Evolutionary conservation across 2,888 invertebrate genomes (phyloP).

Genomic region (Synergus itoensis): DNA sequence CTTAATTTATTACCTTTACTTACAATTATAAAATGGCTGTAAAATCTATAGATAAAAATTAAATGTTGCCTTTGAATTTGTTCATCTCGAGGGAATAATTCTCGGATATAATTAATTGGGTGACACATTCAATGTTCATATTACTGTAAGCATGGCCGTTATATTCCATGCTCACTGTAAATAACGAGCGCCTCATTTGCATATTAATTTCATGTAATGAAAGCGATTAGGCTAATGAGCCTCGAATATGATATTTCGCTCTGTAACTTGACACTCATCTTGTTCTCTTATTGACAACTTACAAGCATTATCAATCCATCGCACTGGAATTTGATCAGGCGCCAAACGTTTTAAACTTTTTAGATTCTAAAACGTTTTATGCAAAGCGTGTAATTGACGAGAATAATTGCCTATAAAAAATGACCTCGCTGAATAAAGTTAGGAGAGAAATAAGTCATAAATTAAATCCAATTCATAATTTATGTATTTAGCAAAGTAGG

Average conservation of each 20-base stretch:
- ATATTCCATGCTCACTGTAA: slow-evolving; percentile 64
- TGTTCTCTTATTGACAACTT: slow-evolving; percentile 5
- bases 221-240: slow-evolving; percentile 73
- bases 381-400: too few relatives aligned
- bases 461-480: not conserved
- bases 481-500: not conserved
- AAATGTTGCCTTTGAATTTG: not conserved
- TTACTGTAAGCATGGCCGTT: slow-evolving; percentile 56
- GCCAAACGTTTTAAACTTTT: not conserved
- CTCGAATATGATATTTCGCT: slow-evolving; percentile 65
- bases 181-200: slow-evolving; percentile 71
- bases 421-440: not conserved
- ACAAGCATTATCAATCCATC: slow-evolving; percentile 44
- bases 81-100: not conserved
- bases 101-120: slow-evolving; percentile 70
- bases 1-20: not conserved
- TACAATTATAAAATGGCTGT: not conserved
- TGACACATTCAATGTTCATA: slow-evolving; percentile 64
- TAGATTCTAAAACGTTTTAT: too few relatives aligned
- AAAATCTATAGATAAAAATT: not conserved
- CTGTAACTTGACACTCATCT: slow-evolving; percentile 58
- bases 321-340: slow-evolving; percentile 10
- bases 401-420: too few relatives aligned
- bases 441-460: not conserved
- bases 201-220: slow-evolving; percentile 74